phyloP scores from a whole-genome alignment of 2,888 invertebrate species.

The Lottia scabra region DNA sequence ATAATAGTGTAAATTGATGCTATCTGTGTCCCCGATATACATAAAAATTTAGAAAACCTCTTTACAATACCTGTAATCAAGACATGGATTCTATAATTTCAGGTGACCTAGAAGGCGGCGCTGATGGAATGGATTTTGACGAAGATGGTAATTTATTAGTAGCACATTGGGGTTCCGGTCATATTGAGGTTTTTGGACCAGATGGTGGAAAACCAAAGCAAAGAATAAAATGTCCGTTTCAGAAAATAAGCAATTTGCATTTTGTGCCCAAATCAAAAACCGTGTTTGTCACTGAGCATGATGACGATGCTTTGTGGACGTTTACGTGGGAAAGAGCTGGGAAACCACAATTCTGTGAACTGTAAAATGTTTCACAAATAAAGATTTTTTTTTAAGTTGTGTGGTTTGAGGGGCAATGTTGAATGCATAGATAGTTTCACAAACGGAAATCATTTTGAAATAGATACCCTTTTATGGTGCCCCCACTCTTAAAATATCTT shows the following conservation, averaged over 20 bases:
- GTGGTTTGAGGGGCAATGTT: too few species aligned
- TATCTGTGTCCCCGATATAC: too few species aligned
- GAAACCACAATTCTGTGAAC: conserved; percentile 59
- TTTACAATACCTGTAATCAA: too few species aligned
- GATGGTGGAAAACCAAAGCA: conserved; percentile 50
- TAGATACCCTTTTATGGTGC: too few species aligned
- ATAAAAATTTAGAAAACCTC: too few species aligned
- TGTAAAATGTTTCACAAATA: not conserved
- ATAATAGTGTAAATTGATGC: too few species aligned
- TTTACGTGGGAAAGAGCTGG: conserved; percentile 61
- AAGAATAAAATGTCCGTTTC: conserved; percentile 60
- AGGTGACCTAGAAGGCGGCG: conserved; percentile 59
- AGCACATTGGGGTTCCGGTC: conserved; percentile 59
- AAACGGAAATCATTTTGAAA: too few species aligned
- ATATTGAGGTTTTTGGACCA: conserved; percentile 60
- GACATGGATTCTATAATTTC: too few species aligned
- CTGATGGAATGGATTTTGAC: conserved; percentile 67
- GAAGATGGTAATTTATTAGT: conserved; percentile 58
- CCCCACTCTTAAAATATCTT: too few species aligned
- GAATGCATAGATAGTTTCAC: too few species aligned
- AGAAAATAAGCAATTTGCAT: conserved; percentile 58
- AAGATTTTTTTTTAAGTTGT: too few species aligned
- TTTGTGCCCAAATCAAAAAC: conserved; percentile 53
- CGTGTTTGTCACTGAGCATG: conserved; percentile 62
- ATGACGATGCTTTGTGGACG: conserved; percentile 58